These are phyloP conservation scores for Astreopora myriophthalma DNA, from an alignment of 64 coral and sea anemone genomes.

Conservation along the genomic window DNA sequence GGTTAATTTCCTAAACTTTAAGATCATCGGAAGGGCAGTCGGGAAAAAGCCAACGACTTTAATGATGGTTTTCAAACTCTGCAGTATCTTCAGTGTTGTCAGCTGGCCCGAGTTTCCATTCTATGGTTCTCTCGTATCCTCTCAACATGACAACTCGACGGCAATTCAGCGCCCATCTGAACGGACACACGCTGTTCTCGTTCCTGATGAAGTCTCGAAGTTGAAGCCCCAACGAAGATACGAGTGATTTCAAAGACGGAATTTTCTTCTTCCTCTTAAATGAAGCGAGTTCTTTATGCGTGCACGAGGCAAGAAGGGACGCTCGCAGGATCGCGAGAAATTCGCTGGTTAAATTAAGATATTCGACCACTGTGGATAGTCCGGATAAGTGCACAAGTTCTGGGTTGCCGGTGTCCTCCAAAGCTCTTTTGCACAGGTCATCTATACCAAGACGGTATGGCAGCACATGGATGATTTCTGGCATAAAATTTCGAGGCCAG, in stretches of 20 bases:
- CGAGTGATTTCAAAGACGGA: not conserved
- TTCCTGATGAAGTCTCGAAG: slow-evolving; percentile 7
- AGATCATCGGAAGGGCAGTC: too few species aligned
- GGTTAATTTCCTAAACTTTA: too few species aligned
- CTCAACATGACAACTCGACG: not conserved
- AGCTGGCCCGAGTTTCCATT: slow-evolving; percentile 32
- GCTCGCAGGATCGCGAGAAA: not conserved
- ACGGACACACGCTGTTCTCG: slow-evolving; percentile 43
- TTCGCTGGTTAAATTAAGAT: not conserved
- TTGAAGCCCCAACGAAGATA: not conserved
- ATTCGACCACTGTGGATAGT: not conserved
- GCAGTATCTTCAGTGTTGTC: too few species aligned
- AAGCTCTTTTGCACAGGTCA: not conserved
- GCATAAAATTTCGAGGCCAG: slow-evolving; percentile 22
- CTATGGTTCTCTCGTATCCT: slow-evolving; percentile 12
- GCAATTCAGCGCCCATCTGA: slow-evolving; percentile 35
- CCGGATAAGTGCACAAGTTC: not conserved
- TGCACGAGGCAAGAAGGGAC: not conserved
- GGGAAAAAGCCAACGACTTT: too few species aligned
- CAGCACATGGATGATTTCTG: not conserved
- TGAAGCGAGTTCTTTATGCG: not conserved
- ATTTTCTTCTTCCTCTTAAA: slow-evolving; percentile 11
- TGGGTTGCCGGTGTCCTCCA: slow-evolving; percentile 5
- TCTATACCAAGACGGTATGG: not conserved
- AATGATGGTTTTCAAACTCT: too few species aligned